Evolutionary conservation across 2,797 vertebrate species (phyloP), one percentile per base, ranked within the genome.

Genomic region (Staurois parvus): DNA sequence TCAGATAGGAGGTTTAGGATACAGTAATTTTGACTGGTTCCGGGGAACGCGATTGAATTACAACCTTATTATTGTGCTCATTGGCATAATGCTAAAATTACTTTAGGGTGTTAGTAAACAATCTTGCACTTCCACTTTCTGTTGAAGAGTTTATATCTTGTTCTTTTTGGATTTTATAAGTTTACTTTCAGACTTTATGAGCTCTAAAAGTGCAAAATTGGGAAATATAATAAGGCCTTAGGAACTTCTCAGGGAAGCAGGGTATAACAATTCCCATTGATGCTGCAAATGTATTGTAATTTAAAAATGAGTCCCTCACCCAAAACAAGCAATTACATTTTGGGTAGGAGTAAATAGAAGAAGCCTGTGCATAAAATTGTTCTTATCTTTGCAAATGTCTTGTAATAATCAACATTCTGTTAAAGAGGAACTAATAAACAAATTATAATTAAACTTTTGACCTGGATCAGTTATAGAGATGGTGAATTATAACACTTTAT

Each of bases 11-110:
- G 66, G 64, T 69, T 83, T 76, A 83, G 70, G 52, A 87, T 79
- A 83, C 70, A 79, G 76, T 87, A 56, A 83, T 87, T 87, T 83
- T 79, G 26, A 79, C 69, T 73, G 79, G 75, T 87, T 86, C 75
- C 68, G 75, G 80, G 80, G 85, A 78, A 87, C 45, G 64, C 66
- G 67, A 86, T 77, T 86, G 69, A 81, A 85, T 85, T 85, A 85
- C 79, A 76, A 75, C 21, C 52, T 78, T 78, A 79, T 87, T 75
- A 87, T 76, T 75, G 59, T 78, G 69, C 85, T 79, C 70, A 79
- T 79, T 83, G 40, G 75, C 75, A 79, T 83, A 74, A 83, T 74
- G 59, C 69, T 42, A 52, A 83, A 83, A 83, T 79, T 68, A 75
- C 81, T 79, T 79, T 74, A 87, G 76, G 80, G 76, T 79, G 69